Base-by-base conservation (phyloP, 2,113 vertebrate species). In the Chamaetylas fuelleborni region DNA sequence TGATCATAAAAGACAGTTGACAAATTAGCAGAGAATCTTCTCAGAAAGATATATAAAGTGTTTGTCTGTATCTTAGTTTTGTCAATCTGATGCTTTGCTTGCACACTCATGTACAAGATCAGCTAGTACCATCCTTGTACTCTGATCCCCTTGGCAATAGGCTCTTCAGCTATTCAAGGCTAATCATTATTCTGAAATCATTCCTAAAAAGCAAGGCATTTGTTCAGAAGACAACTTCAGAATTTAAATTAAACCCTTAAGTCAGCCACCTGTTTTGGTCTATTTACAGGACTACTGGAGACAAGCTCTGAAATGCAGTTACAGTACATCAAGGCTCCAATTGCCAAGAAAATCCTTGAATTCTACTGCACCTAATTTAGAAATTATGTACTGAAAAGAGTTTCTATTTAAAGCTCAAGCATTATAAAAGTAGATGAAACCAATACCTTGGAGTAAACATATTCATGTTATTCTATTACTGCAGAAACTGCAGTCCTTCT, bases 281-380 rank as follows among this genome's bases (percentile, higher is more conserved):
- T 94, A 92, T 95, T 93, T 91, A 95, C 93, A 93, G 93, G 70
- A 93, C 74, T 94, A 45, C 53, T 72, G 88, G 71, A 93, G 85
- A 92, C 81, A 91, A 43, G 84, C 77, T 82, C 92, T 88, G 67
- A 94, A 94, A 88, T 45, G 48, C 67, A 95, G 71, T 80, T 89
- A 86, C 47, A 92, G 62, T 73, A 81, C 53, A 79, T 29, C 64
- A 88, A 93, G 66, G 64, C 74, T 95, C 69, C 73, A 90, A 88
- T 9, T 92, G 92, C 82, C 85, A 97, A 91, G 92, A 95, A 82
- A 96, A 96, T 70, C 79, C 74, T 88, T 94, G 80, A 94, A 81
- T 94, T 88, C 85, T 57, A 64, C 69, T 88, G 71, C 69, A 90
- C 81, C 74, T 88, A 94, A 66, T 95, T 94, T 85, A 94, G 93